Evolutionary conservation across 92 coral and sea anemone species (phyloP), one percentile per base, ranked within the genome.

Genomic region (Pocillopora meandrina): DNA sequence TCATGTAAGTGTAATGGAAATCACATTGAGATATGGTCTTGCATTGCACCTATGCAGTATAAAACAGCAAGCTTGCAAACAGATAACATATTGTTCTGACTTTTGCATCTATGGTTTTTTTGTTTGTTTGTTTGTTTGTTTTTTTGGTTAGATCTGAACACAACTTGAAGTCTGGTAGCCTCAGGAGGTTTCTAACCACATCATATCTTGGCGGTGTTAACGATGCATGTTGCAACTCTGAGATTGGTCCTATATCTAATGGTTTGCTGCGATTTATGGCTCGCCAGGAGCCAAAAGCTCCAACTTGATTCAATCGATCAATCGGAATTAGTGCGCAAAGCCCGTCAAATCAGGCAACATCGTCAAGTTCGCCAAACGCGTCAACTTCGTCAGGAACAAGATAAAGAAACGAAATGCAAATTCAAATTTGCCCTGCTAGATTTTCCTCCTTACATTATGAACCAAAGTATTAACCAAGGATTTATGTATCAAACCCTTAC

Each of bases 401-500:
- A 58, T 21, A 64, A 12, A 16, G 64, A 59, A 52, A 21, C 69
- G 49, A 20, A 21, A 12, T 83, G 74, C 23, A 64, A 49, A 17
- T 83, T 47, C 80, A 52, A 20, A 16, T 14, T 56, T 8, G 86
- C 86, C 35, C 35, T 83, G 35, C 58, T 83, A 20, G 73, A 83
- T 31, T 74, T 83, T 74, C 86, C 80, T 49, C 86, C 86, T 23
- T 83, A 83, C 64, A 77, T 74, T 7, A 83, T 73, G 64, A 83
- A 83, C 64, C 18, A 11, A 63, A 73, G 59, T 36, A n/a, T 14
- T 35, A 49, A 71, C 14, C 31, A 63, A 21, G 86, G 86, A n/a
- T 73, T 83, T 12, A 75, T 83, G 60, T 52, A 52, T 23, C 61
- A 74, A 1, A 14, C 47, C 10, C 49, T 83, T 1, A 3, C 5